A percentile compares a stretch with the other conserved stretches of the same genome.
phyloP scores from a whole-genome alignment of 2,113 vertebrate species.

The Pardalotus punctatus region DNA sequence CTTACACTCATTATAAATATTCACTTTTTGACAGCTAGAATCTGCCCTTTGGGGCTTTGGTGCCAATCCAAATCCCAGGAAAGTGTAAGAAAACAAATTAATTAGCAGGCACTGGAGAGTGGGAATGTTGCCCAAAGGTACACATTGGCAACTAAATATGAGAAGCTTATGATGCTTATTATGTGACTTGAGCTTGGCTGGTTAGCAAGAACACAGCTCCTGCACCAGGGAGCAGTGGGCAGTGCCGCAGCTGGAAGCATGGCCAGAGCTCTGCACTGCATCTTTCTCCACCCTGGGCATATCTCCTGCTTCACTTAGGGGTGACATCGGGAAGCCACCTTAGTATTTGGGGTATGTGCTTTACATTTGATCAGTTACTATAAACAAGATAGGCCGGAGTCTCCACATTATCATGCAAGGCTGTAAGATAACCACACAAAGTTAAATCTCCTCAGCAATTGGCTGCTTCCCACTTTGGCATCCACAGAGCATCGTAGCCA shows the following conservation, averaged over 20 bases:
- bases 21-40: conserved; percentile 14
- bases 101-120: not conserved
- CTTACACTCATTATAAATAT: conserved; percentile 18
- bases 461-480: not conserved
- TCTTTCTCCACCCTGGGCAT: accelerated
- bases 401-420: not conserved
- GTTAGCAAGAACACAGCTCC: not conserved
- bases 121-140: conserved; percentile 9
- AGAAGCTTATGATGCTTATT: not conserved
- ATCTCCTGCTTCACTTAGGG: not conserved
- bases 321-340: not conserved
- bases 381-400: not conserved
- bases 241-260: not conserved
- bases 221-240: not conserved
- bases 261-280: not conserved
- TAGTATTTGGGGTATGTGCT: not conserved
- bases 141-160: not conserved
- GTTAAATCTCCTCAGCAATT: not conserved
- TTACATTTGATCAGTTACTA: not conserved
- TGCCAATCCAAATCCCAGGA: conserved; percentile 14
- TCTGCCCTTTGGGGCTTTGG: conserved; percentile 9
- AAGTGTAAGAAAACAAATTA: conserved; percentile 36
- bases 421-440: not conserved
- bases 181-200: not conserved
- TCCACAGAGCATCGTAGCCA: not conserved